Evolutionary conservation across 2,888 invertebrate genomes (phyloP), one percentile per base, ranked within the genome.

Genomic region (Drosophila borborema): DNA sequence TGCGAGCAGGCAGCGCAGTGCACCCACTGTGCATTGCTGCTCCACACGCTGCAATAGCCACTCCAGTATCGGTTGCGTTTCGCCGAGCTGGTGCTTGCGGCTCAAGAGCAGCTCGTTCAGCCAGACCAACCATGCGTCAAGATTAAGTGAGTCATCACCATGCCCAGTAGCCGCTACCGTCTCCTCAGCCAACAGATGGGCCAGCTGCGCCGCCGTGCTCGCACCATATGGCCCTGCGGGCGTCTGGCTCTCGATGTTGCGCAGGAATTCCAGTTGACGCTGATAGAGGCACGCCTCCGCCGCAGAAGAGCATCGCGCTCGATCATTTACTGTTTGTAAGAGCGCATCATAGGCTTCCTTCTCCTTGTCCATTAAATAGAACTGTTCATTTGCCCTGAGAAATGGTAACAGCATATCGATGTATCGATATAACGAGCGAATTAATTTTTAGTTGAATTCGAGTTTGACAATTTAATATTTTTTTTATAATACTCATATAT

Each of bases 321-420:
- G 41, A 16, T 18, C 45, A 54, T 75, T 66, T 67, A 81, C 43
- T 18, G 59, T 58, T 16, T 69, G 65, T 46, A 77, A 3, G 23
- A 81, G 81, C 48, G 31, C 51, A 12, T 77, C 81, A 53, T 68
- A 66, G 16, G 70, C 68, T 53, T 70, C 65, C 16, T 34, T 48
- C 72, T 82, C 85, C 67, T 82, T 81, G 20, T 84, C 87, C 77
- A 81, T 81, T 75, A 56, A 75, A 68, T 62, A n/a, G 3, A 62
- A 38, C 20, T 51, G 23, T 55, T 51, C 20, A 43, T 43, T 41
- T 46, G 10, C 34, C 36, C 23, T n/a, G 6, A 49, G 20, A 23
- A 23, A 7, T 45, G 36, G 12, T 28, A 12, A 31, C 23, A 16
- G 28, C 41, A 66, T 68, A 46, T 68, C 69, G 69, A 69, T 69